A percentile compares a stretch with the other conserved stretches of the same genome.
These are phyloP conservation scores for Gonocerus acuteangulatus DNA, from an alignment of 2,888 invertebrate genomes.

Conservation along the genomic window DNA sequence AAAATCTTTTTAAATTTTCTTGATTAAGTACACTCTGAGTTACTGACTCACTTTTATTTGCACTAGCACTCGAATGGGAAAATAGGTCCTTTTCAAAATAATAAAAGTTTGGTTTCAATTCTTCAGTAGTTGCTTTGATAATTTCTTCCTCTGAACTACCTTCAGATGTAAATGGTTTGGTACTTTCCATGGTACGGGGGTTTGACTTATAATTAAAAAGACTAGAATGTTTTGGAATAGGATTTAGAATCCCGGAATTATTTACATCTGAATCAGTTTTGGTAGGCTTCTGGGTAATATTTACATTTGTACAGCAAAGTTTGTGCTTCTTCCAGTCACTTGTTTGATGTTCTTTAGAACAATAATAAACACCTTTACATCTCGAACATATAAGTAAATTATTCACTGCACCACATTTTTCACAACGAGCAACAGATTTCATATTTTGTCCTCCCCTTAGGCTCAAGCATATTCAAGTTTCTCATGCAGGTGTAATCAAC, in stretches of 20 bases:
- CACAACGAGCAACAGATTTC: constrained; percentile 37
- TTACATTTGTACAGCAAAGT: constrained; percentile 39
- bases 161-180: constrained; percentile 6
- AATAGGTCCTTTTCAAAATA: constrained; percentile 3
- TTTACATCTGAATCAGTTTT: neutral
- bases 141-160: constrained; percentile 22
- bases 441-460: constrained; percentile 11
- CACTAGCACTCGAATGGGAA: neutral
- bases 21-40: constrained; percentile 1
- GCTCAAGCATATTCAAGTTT: neutral
- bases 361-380: constrained; percentile 67
- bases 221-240: constrained; percentile 9
- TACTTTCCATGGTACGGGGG: neutral
- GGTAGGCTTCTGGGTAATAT: neutral
- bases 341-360: constrained; percentile 70
- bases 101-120: constrained; percentile 11
- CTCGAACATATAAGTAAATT: constrained; percentile 64
- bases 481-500: neutral
- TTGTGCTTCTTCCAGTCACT: constrained; percentile 73
- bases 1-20: constrained; percentile 46
- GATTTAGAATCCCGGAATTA: neutral
- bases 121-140: constrained; percentile 3
- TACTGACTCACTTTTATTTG: constrained; percentile 39
- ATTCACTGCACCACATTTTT: constrained; percentile 52
- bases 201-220: constrained; percentile 8